A percentile compares a stretch with the other conserved stretches of the same genome.
These are phyloP conservation scores for Pachypanchax playfairii DNA, from an alignment of 2,113 vertebrate species.

Conservation along the genomic window DNA sequence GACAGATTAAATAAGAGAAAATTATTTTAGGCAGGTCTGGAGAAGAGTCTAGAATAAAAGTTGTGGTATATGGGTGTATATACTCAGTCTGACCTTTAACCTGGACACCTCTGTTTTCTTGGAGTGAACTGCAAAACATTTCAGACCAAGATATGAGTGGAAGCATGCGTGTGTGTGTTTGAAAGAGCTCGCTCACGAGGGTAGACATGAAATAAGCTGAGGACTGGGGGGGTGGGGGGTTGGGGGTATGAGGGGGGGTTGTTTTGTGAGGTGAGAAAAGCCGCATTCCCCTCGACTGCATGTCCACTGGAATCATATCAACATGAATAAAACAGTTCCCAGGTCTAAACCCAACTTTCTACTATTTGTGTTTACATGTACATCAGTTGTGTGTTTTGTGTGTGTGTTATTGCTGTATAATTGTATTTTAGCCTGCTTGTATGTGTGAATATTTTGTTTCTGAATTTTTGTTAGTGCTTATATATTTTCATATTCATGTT, in stretches of 20 bases:
- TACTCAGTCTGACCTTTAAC: background rate
- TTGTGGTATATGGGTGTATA: background rate
- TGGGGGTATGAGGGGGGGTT: no score
- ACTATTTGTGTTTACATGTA: conserved; percentile 35
- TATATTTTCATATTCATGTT: background rate
- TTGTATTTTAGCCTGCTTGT: background rate
- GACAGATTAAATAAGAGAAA: conserved; percentile 23
- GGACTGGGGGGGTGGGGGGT: no score
- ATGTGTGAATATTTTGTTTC: background rate
- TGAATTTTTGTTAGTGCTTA: background rate
- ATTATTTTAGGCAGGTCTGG: conserved; percentile 34
- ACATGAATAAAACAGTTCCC: conserved; percentile 69
- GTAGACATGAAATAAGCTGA: no score
- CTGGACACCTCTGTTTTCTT: conserved; percentile 47
- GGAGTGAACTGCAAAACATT: conserved; percentile 34
- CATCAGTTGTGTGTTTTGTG: background rate
- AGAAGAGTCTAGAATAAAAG: conserved; percentile 17
- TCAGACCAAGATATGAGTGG: conserved; percentile 15
- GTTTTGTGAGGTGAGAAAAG: conserved; percentile 72
- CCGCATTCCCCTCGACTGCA: conserved; percentile 64
- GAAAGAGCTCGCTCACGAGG: no score
- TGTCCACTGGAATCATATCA: conserved; percentile 76
- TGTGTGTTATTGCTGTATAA: conserved; percentile 9
- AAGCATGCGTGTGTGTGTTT: conserved; percentile 29
- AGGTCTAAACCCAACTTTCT: conserved; percentile 41